phyloP scores from a whole-genome alignment of 2,113 vertebrate genomes.

The Ginglymostoma cirratum region DNA sequence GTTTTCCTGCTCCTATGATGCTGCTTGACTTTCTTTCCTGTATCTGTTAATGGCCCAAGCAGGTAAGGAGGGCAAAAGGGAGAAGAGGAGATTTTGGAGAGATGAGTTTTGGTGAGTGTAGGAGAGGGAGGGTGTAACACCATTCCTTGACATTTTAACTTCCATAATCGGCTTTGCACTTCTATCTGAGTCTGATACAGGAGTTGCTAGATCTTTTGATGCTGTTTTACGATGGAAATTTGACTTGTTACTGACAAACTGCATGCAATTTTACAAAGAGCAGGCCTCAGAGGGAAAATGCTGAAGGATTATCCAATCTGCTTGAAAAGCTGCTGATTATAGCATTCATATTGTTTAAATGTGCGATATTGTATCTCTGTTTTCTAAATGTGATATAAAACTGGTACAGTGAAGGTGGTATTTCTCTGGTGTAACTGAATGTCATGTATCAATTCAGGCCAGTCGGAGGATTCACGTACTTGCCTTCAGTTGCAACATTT shows the following conservation, averaged over 20 bases:
- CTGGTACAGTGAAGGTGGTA: not conserved
- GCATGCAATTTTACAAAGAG: constrained; percentile 4
- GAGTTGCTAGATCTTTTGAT: not conserved
- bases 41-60: not conserved
- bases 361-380: constrained; percentile 2
- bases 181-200: not conserved
- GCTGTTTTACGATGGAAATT: not conserved
- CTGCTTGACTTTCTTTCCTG: not conserved
- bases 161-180: not conserved
- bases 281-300: not conserved
- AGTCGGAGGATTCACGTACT: not conserved
- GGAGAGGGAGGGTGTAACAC: not conserved
- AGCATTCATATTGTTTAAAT: not conserved
- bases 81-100: not conserved
- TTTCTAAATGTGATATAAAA: not conserved
- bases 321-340: not conserved
- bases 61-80: not conserved
- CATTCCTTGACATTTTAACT: not conserved
- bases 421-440: not conserved
- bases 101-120: too few species aligned
- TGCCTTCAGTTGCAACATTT: not conserved
- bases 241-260: not conserved
- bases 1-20: too few species aligned
- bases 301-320: not conserved
- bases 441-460: too few species aligned